Evolutionary conservation across 2,113 vertebrate species (phyloP), one percentile per base, ranked within the genome.

Genomic region (Hippocampus mohnikei): DNA sequence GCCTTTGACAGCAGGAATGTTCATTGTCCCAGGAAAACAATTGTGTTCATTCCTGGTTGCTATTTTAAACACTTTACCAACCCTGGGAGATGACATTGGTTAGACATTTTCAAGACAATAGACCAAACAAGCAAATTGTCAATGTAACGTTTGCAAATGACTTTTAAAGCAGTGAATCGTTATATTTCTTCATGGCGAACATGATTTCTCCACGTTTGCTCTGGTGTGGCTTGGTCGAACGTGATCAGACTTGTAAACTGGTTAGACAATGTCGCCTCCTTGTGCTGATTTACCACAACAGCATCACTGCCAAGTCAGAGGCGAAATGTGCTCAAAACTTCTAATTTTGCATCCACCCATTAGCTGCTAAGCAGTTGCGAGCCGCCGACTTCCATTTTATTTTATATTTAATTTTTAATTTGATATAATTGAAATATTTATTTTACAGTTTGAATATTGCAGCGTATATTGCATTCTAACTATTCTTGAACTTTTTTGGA

Each of bases 11-110:
- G 63, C 37, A 76, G 81, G 80, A 81, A 82, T 90, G 74, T 76
- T 84, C 87, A 90, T 91, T 91, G 90, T 91, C 85, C 83, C n/a
- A 67, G 0, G 41, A 64, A 70, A 87, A 91, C 89, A 89, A 88
- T 90, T 83, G 78, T 70, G 42, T n/a, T 13, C 1, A 56, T 70
- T 70, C 77, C 81, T 75, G 71, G 27, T 65, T 3, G 53, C 80
- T 83, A 83, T 83, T 87, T 73, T 63, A 66, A 77, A 77, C 60
- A 37, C 74, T 76, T 69, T 25, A 68, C 55, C 21, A 16, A 33
- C 16, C 21, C 66, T 69, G 56, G 59, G 40, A 44, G 64, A 75
- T 74, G 77, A 84, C 76, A 74, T 55, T 44, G 44, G 53, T 61
- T 53, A 67, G 60, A 72, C 10, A 62, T 7, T 21, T 16, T 21